A percentile compares a stretch with the other conserved stretches of the same genome.
phyloP scores from a whole-genome alignment of 1,140 invertebrate genomes.

The Venturia canescens region DNA sequence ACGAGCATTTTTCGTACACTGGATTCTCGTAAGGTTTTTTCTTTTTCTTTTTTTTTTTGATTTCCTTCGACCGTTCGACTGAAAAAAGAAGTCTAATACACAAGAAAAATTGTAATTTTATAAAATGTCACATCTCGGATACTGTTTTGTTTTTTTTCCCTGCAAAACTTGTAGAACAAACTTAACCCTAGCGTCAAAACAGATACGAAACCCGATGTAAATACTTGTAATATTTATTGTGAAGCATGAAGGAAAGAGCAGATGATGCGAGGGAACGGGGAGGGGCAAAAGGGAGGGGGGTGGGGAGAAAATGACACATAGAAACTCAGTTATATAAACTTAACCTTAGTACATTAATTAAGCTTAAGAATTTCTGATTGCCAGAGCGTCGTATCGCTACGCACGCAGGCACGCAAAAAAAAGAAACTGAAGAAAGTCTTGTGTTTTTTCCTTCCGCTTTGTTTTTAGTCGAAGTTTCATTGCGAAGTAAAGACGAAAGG shows the following conservation, averaged over 20 bases:
- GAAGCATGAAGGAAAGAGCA: slow-evolving; percentile 54
- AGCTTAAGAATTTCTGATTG: slow-evolving; percentile 54
- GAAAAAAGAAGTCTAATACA: slow-evolving; percentile 48
- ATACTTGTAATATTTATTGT: slow-evolving; percentile 77
- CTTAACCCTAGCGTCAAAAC: slow-evolving; percentile 28
- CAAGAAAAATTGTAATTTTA: slow-evolving; percentile 51
- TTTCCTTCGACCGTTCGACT: not conserved
- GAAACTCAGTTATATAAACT: slow-evolving; percentile 35
- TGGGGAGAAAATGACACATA: slow-evolving; percentile 45
- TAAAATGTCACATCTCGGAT: not conserved
- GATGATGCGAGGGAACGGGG: not conserved
- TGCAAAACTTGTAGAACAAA: slow-evolving; percentile 1
- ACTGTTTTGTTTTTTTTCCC: not conserved
- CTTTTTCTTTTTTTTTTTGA: not conserved
- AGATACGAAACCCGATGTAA: slow-evolving; percentile 63
- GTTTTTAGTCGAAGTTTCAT: not conserved
- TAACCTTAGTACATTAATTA: slow-evolving; percentile 55
- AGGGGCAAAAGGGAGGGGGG: too few species aligned
- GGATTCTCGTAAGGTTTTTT: slow-evolving; percentile 35
- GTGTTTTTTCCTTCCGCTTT: slow-evolving; percentile 50
- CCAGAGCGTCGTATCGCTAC: slow-evolving; percentile 44
- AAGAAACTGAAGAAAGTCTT: slow-evolving; percentile 47
- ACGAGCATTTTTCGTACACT: slow-evolving; percentile 54
- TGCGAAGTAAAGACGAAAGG: slow-evolving; percentile 21
- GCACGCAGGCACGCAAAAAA: not conserved